Conservation (phyloP, 2,797 vertebrate species). For the Manis crassicaudata region DNA sequence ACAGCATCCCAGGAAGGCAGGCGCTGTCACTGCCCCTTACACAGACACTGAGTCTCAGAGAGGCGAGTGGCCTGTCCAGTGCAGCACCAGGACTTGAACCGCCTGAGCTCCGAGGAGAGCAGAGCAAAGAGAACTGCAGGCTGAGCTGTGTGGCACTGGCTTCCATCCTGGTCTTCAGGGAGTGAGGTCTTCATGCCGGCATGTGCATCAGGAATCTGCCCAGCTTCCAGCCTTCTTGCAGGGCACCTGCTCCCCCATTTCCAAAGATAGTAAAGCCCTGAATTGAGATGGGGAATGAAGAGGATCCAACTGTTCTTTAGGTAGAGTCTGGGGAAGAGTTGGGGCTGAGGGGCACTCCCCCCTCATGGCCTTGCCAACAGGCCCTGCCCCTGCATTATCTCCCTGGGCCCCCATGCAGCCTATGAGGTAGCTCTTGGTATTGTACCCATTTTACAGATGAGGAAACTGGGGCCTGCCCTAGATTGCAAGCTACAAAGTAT, state of each 20-base stretch:
- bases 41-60: neutral
- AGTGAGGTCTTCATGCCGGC: neutral
- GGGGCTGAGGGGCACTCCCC: too few species aligned
- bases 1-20: too few species aligned
- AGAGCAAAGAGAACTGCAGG: rapidly evolving
- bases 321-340: neutral
- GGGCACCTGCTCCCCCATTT: neutral
- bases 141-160: rapidly evolving
- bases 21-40: neutral
- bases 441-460: neutral
- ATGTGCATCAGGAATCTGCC: neutral
- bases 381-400: too few species aligned
- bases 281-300: neutral
- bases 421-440: neutral
- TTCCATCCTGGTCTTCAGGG: rapidly evolving
- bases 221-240: neutral
- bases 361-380: neutral
- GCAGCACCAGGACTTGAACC: neutral
- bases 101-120: neutral
- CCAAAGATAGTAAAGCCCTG: neutral
- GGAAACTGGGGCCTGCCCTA: neutral
- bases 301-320: neutral
- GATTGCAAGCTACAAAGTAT: too few species aligned
- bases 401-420: neutral
- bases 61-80: rapidly evolving